These are phyloP conservation scores for Lophura nycthemera DNA, from an alignment of 2,113 vertebrate genomes.

Conservation along the genomic window DNA sequence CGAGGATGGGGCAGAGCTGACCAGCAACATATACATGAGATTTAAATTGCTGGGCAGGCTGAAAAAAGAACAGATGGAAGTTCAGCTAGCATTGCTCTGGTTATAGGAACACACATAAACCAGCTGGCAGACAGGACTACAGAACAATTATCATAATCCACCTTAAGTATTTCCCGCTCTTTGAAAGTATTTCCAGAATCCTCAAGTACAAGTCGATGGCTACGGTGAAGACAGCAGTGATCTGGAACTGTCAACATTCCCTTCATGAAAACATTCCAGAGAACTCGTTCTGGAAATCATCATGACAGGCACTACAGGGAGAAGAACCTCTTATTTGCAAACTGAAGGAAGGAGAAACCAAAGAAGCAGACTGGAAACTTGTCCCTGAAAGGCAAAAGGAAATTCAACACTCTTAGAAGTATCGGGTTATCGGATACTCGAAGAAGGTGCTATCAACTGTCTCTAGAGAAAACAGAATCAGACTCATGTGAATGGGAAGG, in stretches of 20 bases:
- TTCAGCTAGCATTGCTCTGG: background rate
- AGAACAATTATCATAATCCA: background rate
- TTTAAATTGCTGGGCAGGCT: background rate
- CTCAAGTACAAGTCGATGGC: background rate
- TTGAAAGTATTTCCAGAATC: background rate
- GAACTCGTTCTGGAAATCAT: background rate
- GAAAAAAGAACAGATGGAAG: background rate
- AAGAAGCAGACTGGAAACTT: slow-evolving; percentile 9
- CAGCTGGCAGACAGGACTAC: background rate
- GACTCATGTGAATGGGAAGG: too few species aligned
- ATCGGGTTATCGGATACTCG: background rate
- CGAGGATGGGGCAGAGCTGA: background rate
- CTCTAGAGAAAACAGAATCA: background rate
- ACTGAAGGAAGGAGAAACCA: background rate
- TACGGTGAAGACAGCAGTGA: background rate
- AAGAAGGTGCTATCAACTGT: background rate
- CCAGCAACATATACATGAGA: background rate
- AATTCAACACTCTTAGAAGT: background rate
- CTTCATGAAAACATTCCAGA: background rate
- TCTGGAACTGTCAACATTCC: background rate
- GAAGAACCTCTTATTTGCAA: background rate
- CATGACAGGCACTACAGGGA: background rate
- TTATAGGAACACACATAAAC: background rate
- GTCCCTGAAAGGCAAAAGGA: background rate
- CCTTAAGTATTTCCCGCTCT: background rate